These are phyloP conservation scores for Artemia franciscana DNA, from an alignment of 1,140 invertebrate genomes.

Conservation along the genomic window DNA sequence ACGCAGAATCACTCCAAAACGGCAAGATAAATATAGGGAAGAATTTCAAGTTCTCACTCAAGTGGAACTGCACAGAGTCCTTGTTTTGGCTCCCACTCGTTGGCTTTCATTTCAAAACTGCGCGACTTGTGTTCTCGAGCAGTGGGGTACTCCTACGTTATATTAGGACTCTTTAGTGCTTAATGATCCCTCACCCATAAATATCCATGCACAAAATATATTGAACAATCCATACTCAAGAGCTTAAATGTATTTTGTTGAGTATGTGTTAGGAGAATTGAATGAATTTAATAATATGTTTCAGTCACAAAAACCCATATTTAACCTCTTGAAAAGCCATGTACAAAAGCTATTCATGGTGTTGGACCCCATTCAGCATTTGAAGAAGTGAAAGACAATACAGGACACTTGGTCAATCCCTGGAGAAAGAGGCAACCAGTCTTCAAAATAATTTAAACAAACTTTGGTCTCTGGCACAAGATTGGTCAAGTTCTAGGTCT, in stretches of 20 bases:
- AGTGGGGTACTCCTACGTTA: background rate
- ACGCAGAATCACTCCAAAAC: background rate
- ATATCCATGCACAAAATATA: background rate
- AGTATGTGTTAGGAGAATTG: conserved; percentile 7
- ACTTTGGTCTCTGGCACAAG: too few species aligned
- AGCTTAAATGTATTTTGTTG: background rate
- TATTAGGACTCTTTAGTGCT: too few species aligned
- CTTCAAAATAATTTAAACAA: too few species aligned
- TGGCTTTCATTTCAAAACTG: conserved; percentile 4
- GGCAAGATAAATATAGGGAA: background rate
- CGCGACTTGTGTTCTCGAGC: background rate
- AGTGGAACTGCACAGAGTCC: background rate
- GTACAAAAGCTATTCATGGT: conserved; percentile 11
- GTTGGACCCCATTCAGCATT: too few species aligned
- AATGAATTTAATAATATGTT: conserved; percentile 18
- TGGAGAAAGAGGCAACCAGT: too few species aligned
- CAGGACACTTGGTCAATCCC: too few species aligned
- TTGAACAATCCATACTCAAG: background rate
- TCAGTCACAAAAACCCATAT: conserved; percentile 16
- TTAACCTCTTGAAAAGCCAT: conserved; percentile 14
- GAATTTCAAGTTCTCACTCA: background rate
- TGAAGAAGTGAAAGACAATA: too few species aligned
- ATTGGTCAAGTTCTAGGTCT: conserved; percentile 8
- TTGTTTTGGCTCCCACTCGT: background rate
- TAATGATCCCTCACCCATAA: too few species aligned